Percentiles rank a stretch among this genome's conserved stretches.
These are phyloP conservation scores for Aleiodes leptofemur DNA, from an alignment of 2,888 invertebrate genomes.

Conservation along the genomic window DNA sequence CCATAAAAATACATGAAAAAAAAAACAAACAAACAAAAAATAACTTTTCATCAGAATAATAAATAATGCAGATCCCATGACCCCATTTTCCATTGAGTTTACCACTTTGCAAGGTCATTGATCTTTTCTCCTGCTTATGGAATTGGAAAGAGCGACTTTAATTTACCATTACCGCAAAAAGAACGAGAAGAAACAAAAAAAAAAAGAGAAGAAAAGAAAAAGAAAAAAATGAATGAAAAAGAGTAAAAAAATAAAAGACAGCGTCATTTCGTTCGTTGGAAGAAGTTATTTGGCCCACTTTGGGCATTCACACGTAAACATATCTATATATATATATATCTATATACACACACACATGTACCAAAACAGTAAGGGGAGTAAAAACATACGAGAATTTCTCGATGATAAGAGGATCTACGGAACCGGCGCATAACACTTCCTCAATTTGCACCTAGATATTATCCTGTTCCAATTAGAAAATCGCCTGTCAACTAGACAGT, in stretches of 20 bases:
- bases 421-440: constrained; percentile 55
- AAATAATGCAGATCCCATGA: constrained; percentile 47
- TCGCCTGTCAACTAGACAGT: constrained; percentile 20
- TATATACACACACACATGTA: constrained; percentile 17
- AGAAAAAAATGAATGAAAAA: constrained; percentile 14
- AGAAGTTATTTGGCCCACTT: constrained; percentile 51
- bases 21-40: neutral
- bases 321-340: no score
- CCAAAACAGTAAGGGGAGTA: neutral
- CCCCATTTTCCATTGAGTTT: constrained; percentile 35
- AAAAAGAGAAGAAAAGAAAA: constrained; percentile 7
- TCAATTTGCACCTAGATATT: constrained; percentile 51
- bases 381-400: constrained; percentile 28
- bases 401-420: constrained; percentile 34
- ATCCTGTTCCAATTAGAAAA: constrained; percentile 49
- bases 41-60: neutral
- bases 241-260: constrained; percentile 18
- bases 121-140: constrained; percentile 42
- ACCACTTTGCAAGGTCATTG: constrained; percentile 43
- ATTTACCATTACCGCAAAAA: constrained; percentile 20
- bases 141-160: constrained; percentile 41
- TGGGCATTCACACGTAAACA: constrained; percentile 50
- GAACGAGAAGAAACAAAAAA: constrained; percentile 11
- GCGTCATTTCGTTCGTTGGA: constrained; percentile 25
- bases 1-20: neutral